Percentiles rank a stretch among this genome's conserved stretches.
Conservation (phyloP, 2,888 invertebrate species). For the Daptonema setosum region DNA sequence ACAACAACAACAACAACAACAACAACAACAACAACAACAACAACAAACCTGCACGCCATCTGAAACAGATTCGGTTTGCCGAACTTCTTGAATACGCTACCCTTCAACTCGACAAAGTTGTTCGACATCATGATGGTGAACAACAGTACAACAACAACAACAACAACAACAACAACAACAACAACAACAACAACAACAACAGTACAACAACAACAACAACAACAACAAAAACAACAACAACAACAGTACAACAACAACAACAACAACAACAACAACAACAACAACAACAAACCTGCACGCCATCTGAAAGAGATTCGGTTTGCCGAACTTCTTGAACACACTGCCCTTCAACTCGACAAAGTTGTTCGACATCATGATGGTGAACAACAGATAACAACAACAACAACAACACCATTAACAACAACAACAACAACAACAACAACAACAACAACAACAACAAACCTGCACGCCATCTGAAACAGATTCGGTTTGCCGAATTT, state of each 20-base stretch:
- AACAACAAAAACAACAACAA: not conserved
- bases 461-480: constrained; percentile 62
- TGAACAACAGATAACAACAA: too few relatives aligned
- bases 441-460: not conserved
- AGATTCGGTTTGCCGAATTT: constrained; percentile 96
- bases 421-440: not conserved
- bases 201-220: too few relatives aligned
- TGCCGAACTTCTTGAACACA: constrained; percentile 97
- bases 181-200: too few relatives aligned
- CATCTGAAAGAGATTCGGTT: constrained; percentile 82
- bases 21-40: not conserved
- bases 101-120: constrained; percentile 95
- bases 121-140: constrained; percentile 99
- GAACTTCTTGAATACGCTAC: constrained; percentile 95
- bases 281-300: constrained; percentile 46
- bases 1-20: not conserved
- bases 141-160: too few relatives aligned
- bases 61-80: constrained; percentile 88
- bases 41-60: constrained; percentile 48
- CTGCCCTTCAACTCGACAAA: constrained; percentile 96
- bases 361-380: constrained; percentile 99
- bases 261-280: too few relatives aligned
- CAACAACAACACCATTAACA: not conserved
- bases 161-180: not conserved
- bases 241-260: not conserved